Evolutionary conservation across 2,888 invertebrate genomes (phyloP).

Genomic region (Plagodis dolabraria): DNA sequence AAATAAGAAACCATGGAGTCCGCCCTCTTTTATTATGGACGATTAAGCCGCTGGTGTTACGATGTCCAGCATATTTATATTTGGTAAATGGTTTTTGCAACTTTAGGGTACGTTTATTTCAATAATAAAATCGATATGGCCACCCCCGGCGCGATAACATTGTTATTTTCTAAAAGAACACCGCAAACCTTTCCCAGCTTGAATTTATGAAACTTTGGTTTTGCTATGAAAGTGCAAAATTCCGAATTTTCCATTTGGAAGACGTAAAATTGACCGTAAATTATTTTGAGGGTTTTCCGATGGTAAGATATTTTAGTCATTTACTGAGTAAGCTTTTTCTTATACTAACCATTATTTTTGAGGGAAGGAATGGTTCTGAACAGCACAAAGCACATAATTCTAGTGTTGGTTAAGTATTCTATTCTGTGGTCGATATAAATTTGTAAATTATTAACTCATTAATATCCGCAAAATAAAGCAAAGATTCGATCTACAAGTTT

Average conservation of each 20-base stretch:
- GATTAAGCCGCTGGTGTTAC: conserved; percentile 37
- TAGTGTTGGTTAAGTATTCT: no score
- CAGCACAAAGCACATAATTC: no score
- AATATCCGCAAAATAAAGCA: no score
- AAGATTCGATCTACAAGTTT: no score
- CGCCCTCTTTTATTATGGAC: conserved; percentile 28
- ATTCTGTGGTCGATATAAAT: no score
- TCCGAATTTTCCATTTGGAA: conserved; percentile 11
- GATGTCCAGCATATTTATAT: conserved; percentile 46
- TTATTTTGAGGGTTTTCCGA: not conserved
- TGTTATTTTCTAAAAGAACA: conserved; percentile 35
- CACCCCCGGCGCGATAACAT: conserved; percentile 34
- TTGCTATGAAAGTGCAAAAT: conserved; percentile 14
- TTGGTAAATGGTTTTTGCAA: conserved; percentile 44
- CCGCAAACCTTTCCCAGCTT: conserved; percentile 31
- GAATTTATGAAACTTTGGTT: conserved; percentile 24
- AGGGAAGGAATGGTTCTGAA: no score
- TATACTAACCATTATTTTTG: no score
- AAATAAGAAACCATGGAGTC: conserved; percentile 13
- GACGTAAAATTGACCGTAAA: not conserved
- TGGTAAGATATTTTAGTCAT: not conserved
- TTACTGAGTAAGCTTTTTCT: not conserved
- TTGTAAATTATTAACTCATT: no score
- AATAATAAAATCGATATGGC: conserved; percentile 51
- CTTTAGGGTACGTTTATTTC: conserved; percentile 41